Conservation (phyloP, 2,113 vertebrate genomes). For the Sisor rabdophorus region DNA sequence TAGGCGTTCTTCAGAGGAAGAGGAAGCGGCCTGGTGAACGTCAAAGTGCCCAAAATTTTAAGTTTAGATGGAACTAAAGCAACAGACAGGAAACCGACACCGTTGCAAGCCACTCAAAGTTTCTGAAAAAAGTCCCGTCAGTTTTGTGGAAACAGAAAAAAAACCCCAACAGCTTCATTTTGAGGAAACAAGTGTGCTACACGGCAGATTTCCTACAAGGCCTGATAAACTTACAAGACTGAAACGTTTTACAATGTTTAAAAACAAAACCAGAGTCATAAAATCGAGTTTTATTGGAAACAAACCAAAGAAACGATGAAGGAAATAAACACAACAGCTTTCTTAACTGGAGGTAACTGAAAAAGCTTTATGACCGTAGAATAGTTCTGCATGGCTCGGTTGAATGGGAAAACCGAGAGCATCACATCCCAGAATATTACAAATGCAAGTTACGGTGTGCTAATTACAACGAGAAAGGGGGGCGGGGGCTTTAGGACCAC, state of each 20-base stretch:
- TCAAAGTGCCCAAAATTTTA: slow-evolving; percentile 61
- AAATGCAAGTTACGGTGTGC: slow-evolving; percentile 25
- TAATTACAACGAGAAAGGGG: slow-evolving; percentile 22
- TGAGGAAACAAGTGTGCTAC: too few relatives aligned
- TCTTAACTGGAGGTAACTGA: not conserved
- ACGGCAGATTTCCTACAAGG: too few relatives aligned
- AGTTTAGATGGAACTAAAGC: slow-evolving; percentile 35
- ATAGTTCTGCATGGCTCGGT: not conserved
- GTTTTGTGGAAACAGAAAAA: not conserved
- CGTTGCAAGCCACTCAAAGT: not conserved
- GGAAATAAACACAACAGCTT: not conserved
- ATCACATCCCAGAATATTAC: slow-evolving; percentile 1
- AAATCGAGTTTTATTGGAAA: not conserved
- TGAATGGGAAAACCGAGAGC: not conserved
- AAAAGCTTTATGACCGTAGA: not conserved
- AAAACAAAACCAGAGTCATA: not conserved
- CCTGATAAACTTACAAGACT: not conserved
- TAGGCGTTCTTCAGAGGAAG: slow-evolving; percentile 67
- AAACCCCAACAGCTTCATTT: too few relatives aligned
- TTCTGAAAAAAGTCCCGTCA: slow-evolving; percentile 8
- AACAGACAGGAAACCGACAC: not conserved
- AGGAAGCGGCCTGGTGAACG: slow-evolving; percentile 64
- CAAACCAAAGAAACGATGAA: not conserved
- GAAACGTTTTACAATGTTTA: not conserved
- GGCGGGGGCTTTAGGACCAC: slow-evolving; percentile 6